These are phyloP conservation scores for Melipona beecheii DNA, from an alignment of 2,888 invertebrate species.

Conservation along the genomic window DNA sequence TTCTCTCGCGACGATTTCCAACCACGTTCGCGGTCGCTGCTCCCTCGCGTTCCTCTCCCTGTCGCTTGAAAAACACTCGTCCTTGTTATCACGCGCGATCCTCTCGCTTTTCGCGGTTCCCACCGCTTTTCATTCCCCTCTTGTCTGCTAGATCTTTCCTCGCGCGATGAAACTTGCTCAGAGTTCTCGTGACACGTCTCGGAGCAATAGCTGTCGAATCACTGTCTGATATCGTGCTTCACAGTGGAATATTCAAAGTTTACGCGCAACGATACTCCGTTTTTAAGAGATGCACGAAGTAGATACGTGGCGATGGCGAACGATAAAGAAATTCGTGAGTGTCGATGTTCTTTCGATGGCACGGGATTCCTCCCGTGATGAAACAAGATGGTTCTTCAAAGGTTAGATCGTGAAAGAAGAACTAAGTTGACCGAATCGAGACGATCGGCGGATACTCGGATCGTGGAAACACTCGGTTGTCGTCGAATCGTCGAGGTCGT, in stretches of 20 bases:
- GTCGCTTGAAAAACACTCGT: conserved; percentile 3
- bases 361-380: neutral
- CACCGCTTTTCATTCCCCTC: neutral
- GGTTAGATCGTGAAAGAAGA: neutral
- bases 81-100: neutral
- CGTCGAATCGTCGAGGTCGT: conserved; percentile 1
- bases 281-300: neutral
- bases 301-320: neutral
- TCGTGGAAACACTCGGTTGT: conserved; percentile 21
- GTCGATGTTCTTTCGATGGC: neutral
- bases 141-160: neutral
- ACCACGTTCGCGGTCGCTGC: neutral
- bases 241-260: conserved; percentile 4
- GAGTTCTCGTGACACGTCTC: neutral
- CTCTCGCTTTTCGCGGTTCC: neutral
- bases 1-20: neutral
- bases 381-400: neutral
- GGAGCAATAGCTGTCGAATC: neutral
- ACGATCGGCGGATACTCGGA: neutral
- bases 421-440: neutral
- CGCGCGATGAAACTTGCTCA: neutral
- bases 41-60: conserved; percentile 1
- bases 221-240: neutral
- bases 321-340: neutral
- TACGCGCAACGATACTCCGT: neutral